Evolutionary conservation across 1,140 invertebrate genomes (phyloP), one percentile per base, ranked within the genome.

Genomic region (Aradophagus sp.): DNA sequence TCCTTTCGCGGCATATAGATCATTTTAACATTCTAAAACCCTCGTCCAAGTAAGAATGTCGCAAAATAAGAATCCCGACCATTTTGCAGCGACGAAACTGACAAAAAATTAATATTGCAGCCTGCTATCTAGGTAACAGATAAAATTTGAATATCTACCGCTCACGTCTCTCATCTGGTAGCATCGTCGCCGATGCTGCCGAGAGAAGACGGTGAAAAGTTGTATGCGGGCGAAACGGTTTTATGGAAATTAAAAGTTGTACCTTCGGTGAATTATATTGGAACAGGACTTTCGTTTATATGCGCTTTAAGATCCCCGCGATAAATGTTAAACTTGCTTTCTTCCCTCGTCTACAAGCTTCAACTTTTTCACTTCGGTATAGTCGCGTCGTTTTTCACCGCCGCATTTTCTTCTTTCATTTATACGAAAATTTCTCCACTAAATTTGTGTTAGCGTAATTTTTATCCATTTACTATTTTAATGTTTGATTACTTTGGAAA

Each of bases 241-340:
- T 77, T 78, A 80, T 82, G 80, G 69, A 81, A 82, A 82, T 80
- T 81, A 82, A 81, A 81, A 78, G 75, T 80, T 78, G 62, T 77
- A 50, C 59, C 48, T 41, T 29, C 36, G 58, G 55, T 74, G 74
- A 81, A 75, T 81, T 78, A 81, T 79, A 77, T 67, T 50, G 53
- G 53, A 50, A 71, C 62, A 58, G 56, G 55, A 61, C 63, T 67
- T 66, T 58, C 67, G 45, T 67, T 67, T 63, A 63, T 63, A 52
- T 67, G 53, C 53, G 45, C 52, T 67, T 50, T 67, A 52, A 67
- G 53, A 58, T 67, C 53, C 36, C 23, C 31, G 32, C 63, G 63
- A 67, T 67, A 67, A 67, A 67, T 58, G 63, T 58, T 58, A 67
- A 67, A 67, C 52, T 67, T 67, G 45, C 63, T 58, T 59, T 67